Conservation (phyloP, 1,140 invertebrate genomes). For the Polypedilum pembai region DNA sequence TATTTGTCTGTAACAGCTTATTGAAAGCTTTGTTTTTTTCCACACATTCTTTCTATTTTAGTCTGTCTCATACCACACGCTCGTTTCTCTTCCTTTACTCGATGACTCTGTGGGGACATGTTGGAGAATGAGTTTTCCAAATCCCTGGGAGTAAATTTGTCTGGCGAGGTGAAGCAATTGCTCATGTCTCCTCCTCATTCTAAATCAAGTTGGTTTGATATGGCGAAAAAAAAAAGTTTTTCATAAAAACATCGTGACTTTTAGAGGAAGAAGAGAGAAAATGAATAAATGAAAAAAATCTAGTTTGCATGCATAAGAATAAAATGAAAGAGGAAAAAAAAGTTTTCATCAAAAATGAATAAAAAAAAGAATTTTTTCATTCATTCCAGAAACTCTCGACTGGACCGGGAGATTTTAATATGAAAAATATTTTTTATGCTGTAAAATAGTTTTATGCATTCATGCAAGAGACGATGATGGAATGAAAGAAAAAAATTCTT, state of each 20-base stretch:
- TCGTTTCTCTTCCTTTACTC: neutral
- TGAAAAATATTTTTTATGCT: neutral
- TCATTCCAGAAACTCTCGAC: no score
- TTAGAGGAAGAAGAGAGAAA: neutral
- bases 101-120: neutral
- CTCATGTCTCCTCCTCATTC: no score
- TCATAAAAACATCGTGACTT: no score
- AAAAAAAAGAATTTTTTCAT: no score
- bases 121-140: neutral
- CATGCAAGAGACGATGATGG: neutral
- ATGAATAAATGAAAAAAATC: neutral
- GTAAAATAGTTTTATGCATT: constrained; percentile 8
- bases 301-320: neutral
- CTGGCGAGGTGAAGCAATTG: no score
- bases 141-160: no score
- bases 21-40: neutral
- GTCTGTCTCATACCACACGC: neutral
- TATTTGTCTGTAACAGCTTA: neutral
- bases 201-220: no score
- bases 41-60: neutral
- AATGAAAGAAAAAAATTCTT: neutral
- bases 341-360: no score
- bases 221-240: no score
- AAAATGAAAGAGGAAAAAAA: neutral
- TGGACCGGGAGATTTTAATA: neutral